Evolutionary conservation across 2,888 invertebrate genomes (phyloP).

Genomic region (Eulithis testata): DNA sequence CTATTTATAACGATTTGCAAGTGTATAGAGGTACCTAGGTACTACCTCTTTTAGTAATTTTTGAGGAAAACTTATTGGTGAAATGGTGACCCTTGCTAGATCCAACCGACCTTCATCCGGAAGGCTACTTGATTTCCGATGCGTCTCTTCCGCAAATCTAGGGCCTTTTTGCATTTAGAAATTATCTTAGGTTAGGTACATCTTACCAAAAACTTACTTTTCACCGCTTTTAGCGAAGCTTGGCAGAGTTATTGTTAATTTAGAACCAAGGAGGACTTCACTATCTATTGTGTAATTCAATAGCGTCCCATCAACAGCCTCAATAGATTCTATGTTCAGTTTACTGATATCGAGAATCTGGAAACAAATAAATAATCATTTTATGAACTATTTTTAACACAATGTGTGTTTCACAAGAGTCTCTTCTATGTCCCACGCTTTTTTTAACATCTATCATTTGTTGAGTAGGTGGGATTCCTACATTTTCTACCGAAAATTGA

Average conservation of each 20-base stretch:
- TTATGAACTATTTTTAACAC: not conserved
- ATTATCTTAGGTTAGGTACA: too few species aligned
- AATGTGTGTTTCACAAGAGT: not conserved
- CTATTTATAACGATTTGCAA: too few species aligned
- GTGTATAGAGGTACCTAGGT: too few species aligned
- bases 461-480: too few species aligned
- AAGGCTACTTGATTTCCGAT: too few species aligned
- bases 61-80: too few species aligned
- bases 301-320: constrained; percentile 80
- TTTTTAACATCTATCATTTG: too few species aligned
- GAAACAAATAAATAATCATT: constrained; percentile 30
- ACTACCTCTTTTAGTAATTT: too few species aligned
- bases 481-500: too few species aligned
- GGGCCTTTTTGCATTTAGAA: not conserved
- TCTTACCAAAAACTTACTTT: constrained; percentile 65
- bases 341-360: constrained; percentile 91
- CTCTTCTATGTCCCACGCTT: not conserved
- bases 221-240: constrained; percentile 62
- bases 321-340: constrained; percentile 86
- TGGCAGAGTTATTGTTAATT: constrained; percentile 89
- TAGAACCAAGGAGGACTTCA: constrained; percentile 89
- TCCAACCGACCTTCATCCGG: too few species aligned
- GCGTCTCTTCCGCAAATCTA: too few species aligned
- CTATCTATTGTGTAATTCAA: constrained; percentile 86
- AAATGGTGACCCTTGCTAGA: too few species aligned